Conservation (phyloP, 2,797 vertebrate species). For the Girardinus metallicus region DNA sequence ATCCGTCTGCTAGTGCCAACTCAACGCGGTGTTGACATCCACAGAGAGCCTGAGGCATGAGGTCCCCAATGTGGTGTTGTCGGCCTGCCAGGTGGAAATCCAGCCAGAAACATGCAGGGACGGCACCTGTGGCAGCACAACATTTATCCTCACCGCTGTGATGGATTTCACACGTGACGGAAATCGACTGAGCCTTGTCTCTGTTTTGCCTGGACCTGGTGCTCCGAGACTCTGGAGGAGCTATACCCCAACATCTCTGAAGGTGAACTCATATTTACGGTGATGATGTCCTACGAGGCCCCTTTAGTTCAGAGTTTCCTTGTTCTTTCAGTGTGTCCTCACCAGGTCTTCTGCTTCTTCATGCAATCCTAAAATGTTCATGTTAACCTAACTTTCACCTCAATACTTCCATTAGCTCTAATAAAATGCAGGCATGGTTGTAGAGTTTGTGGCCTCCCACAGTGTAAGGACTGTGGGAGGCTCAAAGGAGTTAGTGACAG, state of each 20-base stretch:
- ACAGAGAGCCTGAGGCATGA: constrained; percentile 70
- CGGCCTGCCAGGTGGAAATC: constrained; percentile 80
- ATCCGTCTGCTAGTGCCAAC: constrained; percentile 39
- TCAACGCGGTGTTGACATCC: constrained; percentile 30
- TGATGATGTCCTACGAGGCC: not conserved
- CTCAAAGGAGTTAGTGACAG: too few species aligned
- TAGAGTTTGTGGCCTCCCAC: not conserved
- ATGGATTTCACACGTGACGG: constrained; percentile 82
- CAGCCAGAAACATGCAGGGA: constrained; percentile 53
- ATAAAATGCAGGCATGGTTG: not conserved
- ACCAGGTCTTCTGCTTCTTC: not conserved
- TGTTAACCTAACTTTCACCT: not conserved
- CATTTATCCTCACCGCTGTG: constrained; percentile 76
- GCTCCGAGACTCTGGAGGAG: constrained; percentile 79
- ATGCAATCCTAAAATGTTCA: not conserved
- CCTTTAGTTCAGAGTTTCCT: not conserved
- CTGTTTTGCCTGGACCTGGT: constrained; percentile 20
- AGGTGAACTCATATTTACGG: constrained; percentile 59
- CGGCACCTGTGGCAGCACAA: constrained; percentile 69
- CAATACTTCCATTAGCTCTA: not conserved
- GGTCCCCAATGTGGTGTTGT: constrained; percentile 77
- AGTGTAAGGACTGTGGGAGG: too few species aligned
- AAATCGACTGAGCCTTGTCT: constrained; percentile 68
- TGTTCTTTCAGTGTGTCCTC: not conserved
- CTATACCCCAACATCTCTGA: constrained; percentile 73